Conservation (phyloP, 2,113 vertebrate genomes). For the Stegostoma tigrinum region DNA sequence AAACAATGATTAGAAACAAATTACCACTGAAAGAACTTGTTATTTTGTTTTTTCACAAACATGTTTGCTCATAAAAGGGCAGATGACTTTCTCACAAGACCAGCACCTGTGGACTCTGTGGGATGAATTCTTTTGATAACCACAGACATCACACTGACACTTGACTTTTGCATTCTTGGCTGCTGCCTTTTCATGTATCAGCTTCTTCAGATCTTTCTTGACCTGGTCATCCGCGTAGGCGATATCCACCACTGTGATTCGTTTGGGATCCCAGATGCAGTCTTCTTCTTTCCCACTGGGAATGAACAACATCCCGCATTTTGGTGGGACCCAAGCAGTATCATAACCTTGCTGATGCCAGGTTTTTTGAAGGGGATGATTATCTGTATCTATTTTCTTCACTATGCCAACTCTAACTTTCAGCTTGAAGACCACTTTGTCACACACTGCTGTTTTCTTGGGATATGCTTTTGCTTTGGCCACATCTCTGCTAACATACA, state of each 20-base stretch:
- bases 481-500: conserved; percentile 48
- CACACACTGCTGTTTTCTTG: background rate
- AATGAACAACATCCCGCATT: conserved; percentile 42
- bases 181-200: conserved; percentile 40
- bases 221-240: conserved; percentile 39
- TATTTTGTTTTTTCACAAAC: background rate
- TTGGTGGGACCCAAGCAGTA: conserved; percentile 47
- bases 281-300: conserved; percentile 47
- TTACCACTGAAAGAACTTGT: background rate
- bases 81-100: background rate
- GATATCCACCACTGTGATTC: conserved; percentile 43
- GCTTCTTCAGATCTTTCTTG: conserved; percentile 42
- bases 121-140: conserved; percentile 19
- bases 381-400: conserved; percentile 43
- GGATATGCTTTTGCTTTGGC: conserved; percentile 46
- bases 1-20: background rate
- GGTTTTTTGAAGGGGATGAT: background rate
- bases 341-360: conserved; percentile 49
- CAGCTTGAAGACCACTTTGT: conserved; percentile 46
- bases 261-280: conserved; percentile 46
- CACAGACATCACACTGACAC: conserved; percentile 41
- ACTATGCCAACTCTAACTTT: conserved; percentile 47
- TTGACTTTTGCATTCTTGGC: background rate
- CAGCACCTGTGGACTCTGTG: conserved; percentile 33
- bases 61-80: background rate